These are phyloP conservation scores for Leptonema lineaticorne DNA, from an alignment of 1,140 invertebrate species.

Conservation along the genomic window DNA sequence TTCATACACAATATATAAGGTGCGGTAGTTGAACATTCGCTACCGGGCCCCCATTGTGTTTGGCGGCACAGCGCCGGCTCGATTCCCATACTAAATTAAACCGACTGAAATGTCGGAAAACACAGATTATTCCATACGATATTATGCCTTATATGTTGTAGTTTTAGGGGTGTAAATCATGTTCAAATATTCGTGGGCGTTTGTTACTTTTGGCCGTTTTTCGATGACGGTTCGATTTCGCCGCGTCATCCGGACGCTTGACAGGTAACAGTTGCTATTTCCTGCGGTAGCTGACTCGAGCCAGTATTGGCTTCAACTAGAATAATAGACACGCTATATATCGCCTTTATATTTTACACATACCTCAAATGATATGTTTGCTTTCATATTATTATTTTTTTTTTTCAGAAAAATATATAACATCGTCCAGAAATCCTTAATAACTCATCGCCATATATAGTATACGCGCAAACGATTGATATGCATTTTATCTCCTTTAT, in stretches of 20 bases:
- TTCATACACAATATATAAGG: slow-evolving; percentile 4
- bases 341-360: too few species aligned
- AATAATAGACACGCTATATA: slow-evolving; percentile 21
- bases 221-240: slow-evolving; percentile 32
- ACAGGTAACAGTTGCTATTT: slow-evolving; percentile 41
- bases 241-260: slow-evolving; percentile 34
- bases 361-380: too few species aligned
- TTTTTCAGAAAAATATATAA: too few species aligned
- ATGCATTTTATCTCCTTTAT: too few species aligned
- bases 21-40: slow-evolving; percentile 22
- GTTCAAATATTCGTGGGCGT: background rate
- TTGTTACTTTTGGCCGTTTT: background rate
- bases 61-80: background rate
- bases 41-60: slow-evolving; percentile 22
- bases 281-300: slow-evolving; percentile 31
- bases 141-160: background rate
- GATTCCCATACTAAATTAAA: slow-evolving; percentile 11
- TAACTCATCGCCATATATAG: too few species aligned
- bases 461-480: too few species aligned
- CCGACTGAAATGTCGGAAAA: background rate
- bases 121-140: background rate
- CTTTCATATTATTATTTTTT: too few species aligned
- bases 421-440: too few species aligned
- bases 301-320: slow-evolving; percentile 18
- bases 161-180: background rate